Evolutionary conservation across 2,888 invertebrate genomes (phyloP).

Genomic region (Athetis lepigone): DNA sequence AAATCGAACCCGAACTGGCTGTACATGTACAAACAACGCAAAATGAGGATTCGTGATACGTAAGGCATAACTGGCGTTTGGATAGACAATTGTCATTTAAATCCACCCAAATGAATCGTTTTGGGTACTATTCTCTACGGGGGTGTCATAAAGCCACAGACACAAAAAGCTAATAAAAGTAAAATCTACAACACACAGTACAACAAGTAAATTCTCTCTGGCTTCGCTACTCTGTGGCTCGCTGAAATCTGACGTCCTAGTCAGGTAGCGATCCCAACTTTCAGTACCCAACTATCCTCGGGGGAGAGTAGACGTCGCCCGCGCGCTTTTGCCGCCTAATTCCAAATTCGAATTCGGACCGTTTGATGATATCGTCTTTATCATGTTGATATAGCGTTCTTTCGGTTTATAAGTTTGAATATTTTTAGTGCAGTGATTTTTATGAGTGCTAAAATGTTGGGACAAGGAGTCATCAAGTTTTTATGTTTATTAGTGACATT

Average conservation of each 20-base stretch:
- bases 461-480: slow-evolving; percentile 71
- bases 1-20: slow-evolving; percentile 49
- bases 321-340: slow-evolving; percentile 62
- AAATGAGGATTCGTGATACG: slow-evolving; percentile 68
- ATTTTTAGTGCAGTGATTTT: slow-evolving; percentile 63
- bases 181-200: slow-evolving; percentile 52
- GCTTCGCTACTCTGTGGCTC: slow-evolving; percentile 53
- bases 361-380: slow-evolving; percentile 57
- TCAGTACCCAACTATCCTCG: slow-evolving; percentile 72
- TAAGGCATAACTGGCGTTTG: slow-evolving; percentile 67
- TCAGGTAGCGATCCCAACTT: slow-evolving; percentile 65
- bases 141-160: slow-evolving; percentile 61
- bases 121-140: slow-evolving; percentile 60
- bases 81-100: slow-evolving; percentile 75
- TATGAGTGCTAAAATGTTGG: slow-evolving; percentile 74
- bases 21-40: slow-evolving; percentile 55
- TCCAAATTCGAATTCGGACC: slow-evolving; percentile 61
- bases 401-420: slow-evolving; percentile 39
- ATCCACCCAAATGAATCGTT: slow-evolving; percentile 74
- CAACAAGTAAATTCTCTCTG: slow-evolving; percentile 41
- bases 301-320: slow-evolving; percentile 67
- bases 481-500: slow-evolving; percentile 75
- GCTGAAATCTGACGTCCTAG: slow-evolving; percentile 70
- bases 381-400: slow-evolving; percentile 55
- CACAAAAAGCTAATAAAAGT: slow-evolving; percentile 29